Percentiles rank a stretch among this genome's conserved stretches.
Evolutionary conservation across 2,113 vertebrate species (phyloP).

Genomic region (Eubucco bourcierii): DNA sequence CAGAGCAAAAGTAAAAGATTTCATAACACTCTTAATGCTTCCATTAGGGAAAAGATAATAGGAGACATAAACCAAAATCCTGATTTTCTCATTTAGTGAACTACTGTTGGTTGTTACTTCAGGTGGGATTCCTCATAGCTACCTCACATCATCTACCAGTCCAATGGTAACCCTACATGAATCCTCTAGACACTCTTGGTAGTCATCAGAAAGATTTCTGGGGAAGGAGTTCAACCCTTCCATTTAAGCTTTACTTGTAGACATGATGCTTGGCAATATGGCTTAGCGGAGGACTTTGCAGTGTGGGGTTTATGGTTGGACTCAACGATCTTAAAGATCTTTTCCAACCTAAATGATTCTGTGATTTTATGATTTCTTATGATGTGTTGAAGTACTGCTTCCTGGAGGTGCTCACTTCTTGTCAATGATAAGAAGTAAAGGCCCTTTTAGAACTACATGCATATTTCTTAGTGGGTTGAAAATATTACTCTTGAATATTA

Average conservation of each 20-base stretch:
- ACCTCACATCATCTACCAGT: background rate
- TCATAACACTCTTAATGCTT: background rate
- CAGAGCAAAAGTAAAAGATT: background rate
- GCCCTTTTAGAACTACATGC: background rate
- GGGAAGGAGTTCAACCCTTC: background rate
- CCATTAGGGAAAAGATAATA: background rate
- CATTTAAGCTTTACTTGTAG: background rate
- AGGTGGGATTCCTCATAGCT: background rate
- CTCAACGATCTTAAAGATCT: background rate
- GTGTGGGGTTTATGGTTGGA: background rate
- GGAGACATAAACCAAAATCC: background rate
- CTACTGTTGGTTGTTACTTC: background rate
- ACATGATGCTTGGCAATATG: accelerated
- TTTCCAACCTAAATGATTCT: background rate
- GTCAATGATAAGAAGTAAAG: background rate
- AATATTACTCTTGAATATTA: background rate
- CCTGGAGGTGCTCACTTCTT: background rate
- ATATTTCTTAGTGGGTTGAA: background rate
- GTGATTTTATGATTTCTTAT: background rate
- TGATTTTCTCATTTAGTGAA: background rate
- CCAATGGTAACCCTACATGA: background rate
- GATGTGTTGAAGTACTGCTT: background rate
- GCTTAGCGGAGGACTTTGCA: background rate
- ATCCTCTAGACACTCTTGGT: background rate
- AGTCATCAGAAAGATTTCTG: background rate